Evolutionary conservation across 2,113 vertebrate genomes (phyloP), one percentile per base, ranked within the genome.

Genomic region (Cyphomyrus discorhynchus): DNA sequence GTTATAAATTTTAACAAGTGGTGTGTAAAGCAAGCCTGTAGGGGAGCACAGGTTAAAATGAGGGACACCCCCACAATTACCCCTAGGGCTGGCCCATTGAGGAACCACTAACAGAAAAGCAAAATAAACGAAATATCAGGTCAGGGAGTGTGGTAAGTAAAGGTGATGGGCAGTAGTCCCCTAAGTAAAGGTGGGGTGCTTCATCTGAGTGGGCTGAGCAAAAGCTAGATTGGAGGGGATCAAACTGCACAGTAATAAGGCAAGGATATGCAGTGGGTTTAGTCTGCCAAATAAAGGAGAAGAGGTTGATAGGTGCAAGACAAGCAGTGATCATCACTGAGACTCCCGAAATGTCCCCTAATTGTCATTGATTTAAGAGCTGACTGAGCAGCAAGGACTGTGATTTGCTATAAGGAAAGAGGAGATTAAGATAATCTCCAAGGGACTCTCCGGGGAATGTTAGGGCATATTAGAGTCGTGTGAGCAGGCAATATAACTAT

Each of bases 361-460:
- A 88, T 49, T 47, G 24, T 52, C 88, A 80, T 5, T 46, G 9
- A 13, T 47, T 77, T 87, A 77, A 88, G 66, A 77, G 87, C 21
- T 47, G 46, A 49, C 62, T 49, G 66, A 50, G 13, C 42, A 88
- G 24, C 9, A 21, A 31, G 88, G 45, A 10, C 88, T 88, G 46
- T 50, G 66, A 70, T 70, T 9, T n/a, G n/a, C 24, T 70, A 70
- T 88, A 27, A 88, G 58, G 46, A 52, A 46, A 39, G 87, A 70
- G n/a, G 56, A 70, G 87, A 88, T 70, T 88, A 88, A 19, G 87
- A 88, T 88, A n/a, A 62, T 45, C 58, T 45, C 58, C 11, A 49
- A 88, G 24, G 27, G n/a, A 70, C 87, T 70, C 39, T 46, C 42
- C 24, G 42, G 24, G 58, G 39, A 21, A 19, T 39, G 31, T 6